phyloP scores from a whole-genome alignment of 2,888 invertebrate genomes.

The Trachelus tabidus region DNA sequence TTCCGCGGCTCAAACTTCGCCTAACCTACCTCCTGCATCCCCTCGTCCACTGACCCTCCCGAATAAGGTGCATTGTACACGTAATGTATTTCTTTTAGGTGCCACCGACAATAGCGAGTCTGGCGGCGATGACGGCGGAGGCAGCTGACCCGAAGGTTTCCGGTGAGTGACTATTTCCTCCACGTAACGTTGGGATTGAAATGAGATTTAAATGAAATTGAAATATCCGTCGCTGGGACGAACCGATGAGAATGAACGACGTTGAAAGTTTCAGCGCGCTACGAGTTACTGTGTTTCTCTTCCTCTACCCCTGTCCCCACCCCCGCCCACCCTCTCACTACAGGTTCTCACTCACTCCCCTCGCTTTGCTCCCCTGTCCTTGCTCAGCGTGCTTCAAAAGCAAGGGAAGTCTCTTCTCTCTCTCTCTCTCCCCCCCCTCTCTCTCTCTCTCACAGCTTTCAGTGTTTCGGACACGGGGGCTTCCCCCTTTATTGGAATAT shows the following conservation, averaged over 20 bases:
- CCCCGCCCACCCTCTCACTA: no score
- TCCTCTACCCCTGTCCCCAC: no score
- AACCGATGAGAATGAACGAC: not conserved
- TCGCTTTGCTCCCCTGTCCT: not conserved
- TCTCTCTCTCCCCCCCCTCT: constrained; percentile 17
- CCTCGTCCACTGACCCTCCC: not conserved
- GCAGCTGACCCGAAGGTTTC: constrained; percentile 64
- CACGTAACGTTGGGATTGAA: constrained; percentile 38
- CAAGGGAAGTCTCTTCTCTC: constrained; percentile 3
- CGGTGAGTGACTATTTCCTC: constrained; percentile 53
- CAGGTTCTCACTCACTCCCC: no score
- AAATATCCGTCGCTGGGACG: constrained; percentile 35
- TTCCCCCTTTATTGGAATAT: constrained; percentile 66
- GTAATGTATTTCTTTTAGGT: constrained; percentile 47
- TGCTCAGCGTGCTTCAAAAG: not conserved
- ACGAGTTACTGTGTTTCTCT: not conserved
- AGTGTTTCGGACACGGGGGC: constrained; percentile 54
- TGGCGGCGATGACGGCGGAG: constrained; percentile 63
- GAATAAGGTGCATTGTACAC: constrained; percentile 3
- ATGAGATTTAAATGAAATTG: constrained; percentile 45
- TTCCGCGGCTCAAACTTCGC: not conserved
- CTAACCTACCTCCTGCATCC: not conserved
- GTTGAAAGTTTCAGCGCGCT: not conserved
- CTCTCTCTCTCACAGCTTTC: constrained; percentile 48
- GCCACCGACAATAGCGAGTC: constrained; percentile 62